Evolutionary conservation across 1,140 invertebrate genomes (phyloP).

Genomic region (Magallana angulata): DNA sequence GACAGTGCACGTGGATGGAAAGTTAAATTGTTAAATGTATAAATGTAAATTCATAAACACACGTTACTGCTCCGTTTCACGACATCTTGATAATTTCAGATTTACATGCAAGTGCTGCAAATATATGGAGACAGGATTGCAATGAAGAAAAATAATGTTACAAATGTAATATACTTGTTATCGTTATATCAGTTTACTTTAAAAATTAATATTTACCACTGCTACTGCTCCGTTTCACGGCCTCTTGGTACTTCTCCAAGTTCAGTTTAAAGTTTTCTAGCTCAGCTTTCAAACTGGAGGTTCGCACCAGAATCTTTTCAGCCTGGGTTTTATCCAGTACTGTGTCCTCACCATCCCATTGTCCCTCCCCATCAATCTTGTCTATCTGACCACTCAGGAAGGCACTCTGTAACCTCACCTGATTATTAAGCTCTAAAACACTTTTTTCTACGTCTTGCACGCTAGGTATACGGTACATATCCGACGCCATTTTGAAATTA

Average conservation of each 20-base stretch:
- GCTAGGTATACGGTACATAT: neutral
- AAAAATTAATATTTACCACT: neutral
- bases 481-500: constrained; percentile 4
- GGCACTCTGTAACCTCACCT: neutral
- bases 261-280: constrained; percentile 18
- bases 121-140: neutral
- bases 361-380: neutral
- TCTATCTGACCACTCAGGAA: neutral
- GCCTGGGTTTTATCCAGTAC: neutral
- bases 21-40: no score
- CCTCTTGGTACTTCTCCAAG: neutral
- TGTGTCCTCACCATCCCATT: neutral
- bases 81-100: neutral
- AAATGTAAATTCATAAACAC: no score
- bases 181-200: neutral
- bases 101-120: neutral
- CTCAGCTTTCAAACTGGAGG: neutral
- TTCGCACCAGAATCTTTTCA: neutral
- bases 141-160: neutral
- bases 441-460: neutral
- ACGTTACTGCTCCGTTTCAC: no score
- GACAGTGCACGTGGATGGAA: no score
- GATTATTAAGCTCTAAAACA: neutral
- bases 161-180: neutral
- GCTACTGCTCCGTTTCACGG: neutral